Percentiles rank a stretch among this genome's conserved stretches.
Evolutionary conservation across 2,113 vertebrate genomes (phyloP).

Genomic region (Mystacornis crossleyi): DNA sequence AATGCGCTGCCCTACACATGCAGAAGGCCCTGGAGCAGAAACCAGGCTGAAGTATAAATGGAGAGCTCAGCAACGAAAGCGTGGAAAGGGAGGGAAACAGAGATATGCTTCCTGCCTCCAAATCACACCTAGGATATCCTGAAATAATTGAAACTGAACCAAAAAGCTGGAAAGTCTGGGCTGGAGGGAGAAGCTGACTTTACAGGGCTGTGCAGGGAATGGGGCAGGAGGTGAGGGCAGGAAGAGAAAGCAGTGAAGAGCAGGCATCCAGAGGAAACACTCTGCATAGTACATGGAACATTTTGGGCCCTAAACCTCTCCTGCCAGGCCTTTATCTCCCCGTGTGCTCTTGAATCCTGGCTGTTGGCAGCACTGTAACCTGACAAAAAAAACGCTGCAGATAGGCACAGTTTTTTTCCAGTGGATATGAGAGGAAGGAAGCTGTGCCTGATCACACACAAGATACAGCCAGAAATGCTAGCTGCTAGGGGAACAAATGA

Average conservation of each 20-base stretch:
- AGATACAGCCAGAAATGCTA: slow-evolving; percentile 3
- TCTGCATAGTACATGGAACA: neutral
- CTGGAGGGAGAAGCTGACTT: neutral
- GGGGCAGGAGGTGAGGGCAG: neutral
- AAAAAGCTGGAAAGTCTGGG: neutral
- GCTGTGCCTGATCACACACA: neutral
- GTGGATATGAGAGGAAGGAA: slow-evolving; percentile 10
- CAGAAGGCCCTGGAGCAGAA: neutral
- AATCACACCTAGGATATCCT: neutral
- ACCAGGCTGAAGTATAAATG: neutral
- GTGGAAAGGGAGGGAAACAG: neutral
- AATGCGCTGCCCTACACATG: fast-evolving
- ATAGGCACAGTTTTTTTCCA: neutral
- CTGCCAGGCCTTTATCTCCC: neutral
- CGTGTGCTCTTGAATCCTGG: fast-evolving
- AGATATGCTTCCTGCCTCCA: neutral
- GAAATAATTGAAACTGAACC: neutral
- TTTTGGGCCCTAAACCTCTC: neutral
- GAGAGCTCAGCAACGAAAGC: fast-evolving
- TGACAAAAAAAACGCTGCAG: neutral
- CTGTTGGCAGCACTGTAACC: neutral
- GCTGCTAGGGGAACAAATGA: slow-evolving; percentile 47
- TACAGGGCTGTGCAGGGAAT: fast-evolving
- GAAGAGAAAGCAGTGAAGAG: neutral
- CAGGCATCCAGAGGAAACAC: neutral